phyloP scores from a whole-genome alignment of 2,113 vertebrate species.

The Sialia sialis region DNA sequence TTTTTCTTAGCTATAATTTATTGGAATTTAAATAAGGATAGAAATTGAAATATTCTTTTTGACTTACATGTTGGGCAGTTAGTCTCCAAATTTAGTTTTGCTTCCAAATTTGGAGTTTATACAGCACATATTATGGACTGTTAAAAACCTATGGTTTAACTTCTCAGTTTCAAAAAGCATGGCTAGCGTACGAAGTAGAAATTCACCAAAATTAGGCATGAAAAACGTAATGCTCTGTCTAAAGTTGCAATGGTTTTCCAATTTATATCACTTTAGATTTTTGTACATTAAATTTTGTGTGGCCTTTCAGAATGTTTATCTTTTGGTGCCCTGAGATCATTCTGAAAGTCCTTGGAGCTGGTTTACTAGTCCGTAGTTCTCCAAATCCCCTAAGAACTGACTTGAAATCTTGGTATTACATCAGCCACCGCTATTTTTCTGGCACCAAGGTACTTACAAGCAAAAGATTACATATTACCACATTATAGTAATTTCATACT shows the following conservation, averaged over 20 bases:
- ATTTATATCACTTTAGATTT: not conserved
- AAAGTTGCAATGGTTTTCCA: not conserved
- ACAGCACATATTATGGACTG: not conserved
- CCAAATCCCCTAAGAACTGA: not conserved
- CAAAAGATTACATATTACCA: not conserved
- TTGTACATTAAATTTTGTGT: not conserved
- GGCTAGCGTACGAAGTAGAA: not conserved
- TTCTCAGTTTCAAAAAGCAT: not conserved
- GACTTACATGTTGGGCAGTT: not conserved
- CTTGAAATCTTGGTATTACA: not conserved
- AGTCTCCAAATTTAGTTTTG: not conserved
- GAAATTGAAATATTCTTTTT: not conserved
- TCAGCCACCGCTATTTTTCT: not conserved
- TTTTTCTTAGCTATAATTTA: not conserved
- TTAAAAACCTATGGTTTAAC: not conserved
- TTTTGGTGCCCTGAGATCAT: not conserved
- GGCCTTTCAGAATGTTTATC: not conserved
- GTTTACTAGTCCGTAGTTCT: not conserved
- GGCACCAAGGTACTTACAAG: not conserved
- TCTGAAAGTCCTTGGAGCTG: not conserved
- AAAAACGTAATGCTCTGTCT: not conserved
- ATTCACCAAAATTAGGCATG: not conserved
- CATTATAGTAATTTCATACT: conserved; percentile 13
- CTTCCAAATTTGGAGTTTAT: not conserved
- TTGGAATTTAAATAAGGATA: not conserved